These are phyloP conservation scores for Guaruba guarouba DNA, from an alignment of 2,113 vertebrate species.

Conservation along the genomic window DNA sequence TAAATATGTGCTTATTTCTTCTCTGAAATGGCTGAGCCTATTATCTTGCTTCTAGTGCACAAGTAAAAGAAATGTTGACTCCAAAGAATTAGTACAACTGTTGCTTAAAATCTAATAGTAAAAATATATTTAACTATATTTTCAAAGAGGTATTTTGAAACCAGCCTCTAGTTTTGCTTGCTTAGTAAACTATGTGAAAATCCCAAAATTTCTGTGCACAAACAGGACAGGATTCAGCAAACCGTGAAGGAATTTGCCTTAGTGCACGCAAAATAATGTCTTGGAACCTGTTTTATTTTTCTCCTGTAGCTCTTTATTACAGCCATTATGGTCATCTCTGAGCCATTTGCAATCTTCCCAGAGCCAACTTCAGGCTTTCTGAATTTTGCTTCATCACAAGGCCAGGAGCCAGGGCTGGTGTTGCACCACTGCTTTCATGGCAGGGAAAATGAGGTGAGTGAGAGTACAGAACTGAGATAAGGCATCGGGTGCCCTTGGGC, in stretches of 20 bases:
- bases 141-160: background rate
- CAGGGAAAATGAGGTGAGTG: background rate
- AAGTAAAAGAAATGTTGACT: fast-evolving
- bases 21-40: background rate
- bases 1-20: background rate
- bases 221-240: background rate
- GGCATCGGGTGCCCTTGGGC: background rate
- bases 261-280: background rate
- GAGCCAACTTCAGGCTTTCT: background rate
- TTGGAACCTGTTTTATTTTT: background rate
- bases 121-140: background rate
- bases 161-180: background rate
- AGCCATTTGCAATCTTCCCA: background rate
- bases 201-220: background rate
- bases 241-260: background rate
- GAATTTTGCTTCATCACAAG: background rate
- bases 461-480: background rate
- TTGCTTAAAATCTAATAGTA: background rate
- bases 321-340: background rate
- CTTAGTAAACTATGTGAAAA: background rate
- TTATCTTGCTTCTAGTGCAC: background rate
- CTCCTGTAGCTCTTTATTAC: background rate
- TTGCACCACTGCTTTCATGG: background rate
- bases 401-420: background rate
- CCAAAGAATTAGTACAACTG: background rate